Conservation (phyloP, 2,113 vertebrate species). For the Campylorhamphus procurvoides region DNA sequence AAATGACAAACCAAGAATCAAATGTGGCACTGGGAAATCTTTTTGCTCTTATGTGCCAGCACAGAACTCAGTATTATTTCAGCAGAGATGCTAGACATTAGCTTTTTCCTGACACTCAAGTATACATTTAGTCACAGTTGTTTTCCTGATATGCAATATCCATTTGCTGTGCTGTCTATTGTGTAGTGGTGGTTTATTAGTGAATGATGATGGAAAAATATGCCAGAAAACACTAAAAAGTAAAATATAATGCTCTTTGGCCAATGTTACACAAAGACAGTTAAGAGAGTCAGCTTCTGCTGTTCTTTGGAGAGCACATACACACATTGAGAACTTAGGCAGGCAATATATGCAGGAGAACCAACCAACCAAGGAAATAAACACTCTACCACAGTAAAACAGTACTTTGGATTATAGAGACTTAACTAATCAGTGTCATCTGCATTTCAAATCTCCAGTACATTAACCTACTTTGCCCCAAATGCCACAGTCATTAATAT, state of each 20-base stretch:
- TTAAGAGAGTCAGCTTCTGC: not conserved
- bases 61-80: not conserved
- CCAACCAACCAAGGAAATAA: not conserved
- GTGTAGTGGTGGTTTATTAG: not conserved
- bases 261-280: not conserved
- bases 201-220: not conserved
- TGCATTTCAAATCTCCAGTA: not conserved
- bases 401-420: not conserved
- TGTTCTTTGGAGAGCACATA: not conserved
- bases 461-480: not conserved
- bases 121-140: not conserved
- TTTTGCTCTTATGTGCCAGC: not conserved
- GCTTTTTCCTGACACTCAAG: not conserved
- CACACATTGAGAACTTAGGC: not conserved
- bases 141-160: not conserved
- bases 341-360: not conserved
- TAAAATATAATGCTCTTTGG: not conserved
- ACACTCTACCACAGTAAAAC: not conserved
- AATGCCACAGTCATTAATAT: not conserved
- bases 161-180: not conserved
- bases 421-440: not conserved
- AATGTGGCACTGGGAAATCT: not conserved
- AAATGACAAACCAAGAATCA: not conserved
- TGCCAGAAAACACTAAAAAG: not conserved
- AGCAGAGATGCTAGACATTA: not conserved